Evolutionary conservation across 1,140 invertebrate species (phyloP).

Genomic region (Formica exsecta): DNA sequence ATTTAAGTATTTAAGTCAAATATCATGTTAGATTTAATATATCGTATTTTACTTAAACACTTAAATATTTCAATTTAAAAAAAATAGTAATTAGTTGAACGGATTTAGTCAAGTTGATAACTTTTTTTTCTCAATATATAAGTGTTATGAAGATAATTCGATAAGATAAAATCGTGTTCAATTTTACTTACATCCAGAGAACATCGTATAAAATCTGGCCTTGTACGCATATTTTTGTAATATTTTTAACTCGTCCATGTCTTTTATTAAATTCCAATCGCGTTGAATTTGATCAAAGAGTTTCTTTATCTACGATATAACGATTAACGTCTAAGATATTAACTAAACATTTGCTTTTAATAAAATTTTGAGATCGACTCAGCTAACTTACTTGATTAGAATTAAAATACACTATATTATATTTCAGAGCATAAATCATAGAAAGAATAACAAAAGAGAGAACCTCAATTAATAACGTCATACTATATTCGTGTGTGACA

Average conservation of each 20-base stretch:
- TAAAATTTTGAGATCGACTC: background rate
- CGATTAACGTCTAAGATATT: background rate
- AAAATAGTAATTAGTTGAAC: no score
- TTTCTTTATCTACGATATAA: conserved; percentile 19
- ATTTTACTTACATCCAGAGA: conserved; percentile 37
- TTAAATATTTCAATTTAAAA: no score
- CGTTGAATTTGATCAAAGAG: conserved; percentile 27
- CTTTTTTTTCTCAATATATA: background rate
- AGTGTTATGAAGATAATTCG: background rate
- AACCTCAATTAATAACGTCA: background rate
- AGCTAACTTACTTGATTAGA: conserved; percentile 30
- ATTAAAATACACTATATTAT: conserved; percentile 36
- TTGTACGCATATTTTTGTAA: conserved; percentile 28
- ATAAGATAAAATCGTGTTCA: background rate
- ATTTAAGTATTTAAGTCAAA: no score
- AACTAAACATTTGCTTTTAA: background rate
- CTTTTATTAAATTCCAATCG: conserved; percentile 26
- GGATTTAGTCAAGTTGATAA: no score
- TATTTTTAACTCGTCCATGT: conserved; percentile 34
- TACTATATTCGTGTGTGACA: conserved; percentile 30
- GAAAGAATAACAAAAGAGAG: conserved; percentile 19
- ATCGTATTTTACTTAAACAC: no score
- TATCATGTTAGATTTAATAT: no score
- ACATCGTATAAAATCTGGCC: background rate
- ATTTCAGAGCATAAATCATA: conserved; percentile 24